These are phyloP conservation scores for Euphysa ruthae DNA, from an alignment of 30 jellyfish, hydroid and myxozoan species.

Conservation along the genomic window DNA sequence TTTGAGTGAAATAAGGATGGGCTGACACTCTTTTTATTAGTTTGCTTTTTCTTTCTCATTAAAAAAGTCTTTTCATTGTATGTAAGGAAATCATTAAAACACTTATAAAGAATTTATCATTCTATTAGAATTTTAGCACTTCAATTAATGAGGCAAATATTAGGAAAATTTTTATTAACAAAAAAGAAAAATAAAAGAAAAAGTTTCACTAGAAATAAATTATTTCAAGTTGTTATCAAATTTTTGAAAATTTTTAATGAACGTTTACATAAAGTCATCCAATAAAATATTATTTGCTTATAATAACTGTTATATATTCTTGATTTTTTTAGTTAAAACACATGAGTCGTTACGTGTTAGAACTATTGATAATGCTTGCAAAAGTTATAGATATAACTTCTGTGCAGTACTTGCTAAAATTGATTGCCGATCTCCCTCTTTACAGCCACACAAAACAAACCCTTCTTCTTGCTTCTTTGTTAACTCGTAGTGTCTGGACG, in stretches of 20 bases:
- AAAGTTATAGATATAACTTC: constrained; percentile 76
- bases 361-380: constrained; percentile 72
- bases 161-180: too few relatives aligned
- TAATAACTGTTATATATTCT: too few relatives aligned
- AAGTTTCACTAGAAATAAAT: neutral
- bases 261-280: too few relatives aligned
- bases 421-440: constrained; percentile 65
- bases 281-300: too few relatives aligned
- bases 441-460: constrained; percentile 86
- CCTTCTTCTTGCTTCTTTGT: constrained; percentile 61
- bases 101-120: too few relatives aligned
- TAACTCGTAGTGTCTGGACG: constrained; percentile 81
- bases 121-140: too few relatives aligned
- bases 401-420: constrained; percentile 49
- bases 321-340: constrained; percentile 61
- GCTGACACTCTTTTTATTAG: too few relatives aligned
- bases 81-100: too few relatives aligned
- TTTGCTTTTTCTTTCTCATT: neutral
- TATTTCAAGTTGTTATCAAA: neutral
- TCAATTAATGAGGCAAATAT: too few relatives aligned
- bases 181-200: too few relatives aligned
- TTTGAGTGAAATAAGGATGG: too few relatives aligned
- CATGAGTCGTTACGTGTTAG: constrained; percentile 81
- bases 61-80: neutral
- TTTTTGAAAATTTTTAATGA: too few relatives aligned